Base-by-base conservation (phyloP, 2,797 vertebrate species). In the Halcyon badia region DNA sequence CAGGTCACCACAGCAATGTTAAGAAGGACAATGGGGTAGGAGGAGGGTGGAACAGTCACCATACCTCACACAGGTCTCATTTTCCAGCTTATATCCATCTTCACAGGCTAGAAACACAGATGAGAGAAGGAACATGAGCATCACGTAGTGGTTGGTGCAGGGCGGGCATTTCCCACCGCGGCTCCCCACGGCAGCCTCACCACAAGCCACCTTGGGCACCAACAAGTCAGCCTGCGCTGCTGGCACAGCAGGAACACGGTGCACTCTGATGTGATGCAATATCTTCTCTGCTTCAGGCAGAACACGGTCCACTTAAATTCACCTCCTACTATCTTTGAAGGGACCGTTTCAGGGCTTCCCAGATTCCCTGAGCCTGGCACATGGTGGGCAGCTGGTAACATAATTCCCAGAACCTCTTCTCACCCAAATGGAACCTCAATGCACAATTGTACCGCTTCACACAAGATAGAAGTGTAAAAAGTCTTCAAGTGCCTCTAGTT, bases 31-130 rank as follows among this genome's bases (percentile, higher is more conserved):
- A 33, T 5, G 57, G 72, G 89, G 52, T 48, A 52, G 70, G 44
- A 87, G 37, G 30, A 61, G 48, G 31, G 76, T 86, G 87, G 64
- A 80, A 80, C 19, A 60, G 73, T 86, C 66, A 96, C 90, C 98
- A 96, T 98, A 99, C 99, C 98, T 98, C 88, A 99, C 98, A 77
- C 99, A 99, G 44, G 98, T 99, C 93, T 98, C 98, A 14, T 99
- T 99, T 97, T 99, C 99, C 96, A 99, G 98, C 96, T 98, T 98
- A 62, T 98, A 99, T 51, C 99, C 99, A 92, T 99, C 99, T 61
- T 99, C 98, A 71, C 99, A 99, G 26, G 99, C 99, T 99, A 31
- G 75, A 97, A 97, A 14, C 44, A 95, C 5, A 83, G 21, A 94
- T 62, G 76, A 94, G 75, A 91, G 24, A 96, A 92, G 93, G 81